Evolutionary conservation across 1,140 invertebrate genomes (phyloP), one percentile per base, ranked within the genome.

Genomic region (Drosophila repletoides): DNA sequence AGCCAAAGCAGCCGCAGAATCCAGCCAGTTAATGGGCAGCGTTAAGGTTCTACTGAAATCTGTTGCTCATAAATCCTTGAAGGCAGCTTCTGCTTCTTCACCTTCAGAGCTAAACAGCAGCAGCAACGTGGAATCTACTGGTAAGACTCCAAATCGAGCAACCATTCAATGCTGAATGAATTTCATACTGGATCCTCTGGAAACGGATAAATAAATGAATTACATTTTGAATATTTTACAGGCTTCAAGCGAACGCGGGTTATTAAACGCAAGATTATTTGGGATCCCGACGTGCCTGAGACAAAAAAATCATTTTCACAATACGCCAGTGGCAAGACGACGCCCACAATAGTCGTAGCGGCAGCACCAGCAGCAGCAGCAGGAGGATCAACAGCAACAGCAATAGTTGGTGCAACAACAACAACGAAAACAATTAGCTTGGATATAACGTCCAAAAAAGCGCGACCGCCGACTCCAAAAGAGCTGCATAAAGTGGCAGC

Each of bases 261-360:
- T 24, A 94, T 94, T 7, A 94, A 94, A 76, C 93, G 92, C 43
- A 94, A 94, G 89, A 92, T 94, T 9, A 94, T 94, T 61, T 94
- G 93, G 92, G 93, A 94, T 90, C 93, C 93, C 1, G 93, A 93
- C 88, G 93, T 92, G 71, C 92, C 92, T 6, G 92, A 92, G 55
- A 92, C 92, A 0, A 72, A 84, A 45, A 80, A 84, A 28, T 90
- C 89, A 0, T 90, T 87, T 72, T 81, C 89, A 87, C 88, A 86
- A 56, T 87, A 86, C 66, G 80, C 80, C 5, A 88, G 48, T 33
- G 34, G 9, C 55, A 76, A 59, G 4, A 15, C 26, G 5, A 34
- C 45, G 6, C 24, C 67, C 19, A n/a, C 43, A 10, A 22, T 28
- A 17, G 36, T 9, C 67, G 68, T 28, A 2, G 26, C 29, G 0